Evolutionary conservation across 2,888 invertebrate species (phyloP), one percentile per base, ranked within the genome.

Genomic region (Schrankia costaestrigalis): DNA sequence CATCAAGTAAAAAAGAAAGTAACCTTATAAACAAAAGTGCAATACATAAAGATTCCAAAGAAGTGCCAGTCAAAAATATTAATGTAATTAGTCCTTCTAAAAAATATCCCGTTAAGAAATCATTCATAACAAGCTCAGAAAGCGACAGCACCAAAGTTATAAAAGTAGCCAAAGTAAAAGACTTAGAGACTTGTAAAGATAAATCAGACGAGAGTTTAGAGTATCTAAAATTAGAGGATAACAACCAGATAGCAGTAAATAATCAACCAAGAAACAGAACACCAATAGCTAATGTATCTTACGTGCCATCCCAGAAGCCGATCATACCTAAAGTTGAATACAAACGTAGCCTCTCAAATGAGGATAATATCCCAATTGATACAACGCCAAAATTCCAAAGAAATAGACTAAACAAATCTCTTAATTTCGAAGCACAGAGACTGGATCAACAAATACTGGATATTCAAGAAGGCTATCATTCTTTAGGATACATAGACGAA

Each of bases 381-480:
- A 71, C 64, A 12, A 83, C 86, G 28, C 84, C 85, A n/a, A 78
- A 72, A 48, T 89, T 89, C 51, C 78, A 89, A 73, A 79, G 89
- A 63, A 85, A 83, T 50, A 82, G 87, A 45, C 44, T 89, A 19
- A 89, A 89, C 48, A 84, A 87, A 56, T 89, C 89, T 2, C 67
- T 89, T 0, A 87, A 88, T 45, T 86, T 84, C 41, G 85, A 86
- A 56, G 84, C 78, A 1, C 87, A 88, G 43, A 70, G 78, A 37
- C 51, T 88, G 55, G 88, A 89, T 43, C 88, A 88, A 50, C 88
- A 88, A 64, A 87, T 89, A 54, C 61, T 88, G 31, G 85, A 89
- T 36, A 87, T 87, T 29, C 88, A 88, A 60, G 86, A 82, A 11
- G 86, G 86, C 5, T 78, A 78, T 48, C 87, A 86, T 45, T 89